Percentiles rank a stretch among this genome's conserved stretches.
phyloP scores from a whole-genome alignment of 1,140 invertebrate genomes.

The Drosophila littoralis region DNA sequence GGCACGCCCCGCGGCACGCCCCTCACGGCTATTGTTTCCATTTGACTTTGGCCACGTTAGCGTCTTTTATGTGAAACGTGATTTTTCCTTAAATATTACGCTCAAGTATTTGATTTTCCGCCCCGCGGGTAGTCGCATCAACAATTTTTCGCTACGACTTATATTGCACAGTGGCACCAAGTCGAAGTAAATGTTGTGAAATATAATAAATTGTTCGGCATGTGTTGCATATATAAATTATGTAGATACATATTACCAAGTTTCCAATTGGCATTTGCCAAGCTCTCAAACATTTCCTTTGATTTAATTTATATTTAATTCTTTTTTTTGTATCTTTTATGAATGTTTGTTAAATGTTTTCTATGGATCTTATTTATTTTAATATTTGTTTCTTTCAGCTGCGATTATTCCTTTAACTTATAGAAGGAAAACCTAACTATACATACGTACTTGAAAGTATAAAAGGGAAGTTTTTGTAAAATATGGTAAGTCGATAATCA shows the following conservation, averaged over 20 bases:
- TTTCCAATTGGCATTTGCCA: too few relatives aligned
- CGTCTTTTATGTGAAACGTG: slow-evolving; percentile 76
- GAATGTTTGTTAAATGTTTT: too few relatives aligned
- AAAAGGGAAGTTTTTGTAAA: too few relatives aligned
- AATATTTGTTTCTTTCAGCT: too few relatives aligned
- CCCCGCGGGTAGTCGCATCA: slow-evolving; percentile 21
- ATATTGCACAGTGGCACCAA: slow-evolving; percentile 24
- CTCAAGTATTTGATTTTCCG: slow-evolving; percentile 48
- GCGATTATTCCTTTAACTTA: too few relatives aligned
- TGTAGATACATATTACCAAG: too few relatives aligned
- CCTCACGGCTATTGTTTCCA: slow-evolving; percentile 59
- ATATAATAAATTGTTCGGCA: neutral
- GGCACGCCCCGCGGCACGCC: slow-evolving; percentile 13
- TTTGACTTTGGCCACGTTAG: slow-evolving; percentile 69
- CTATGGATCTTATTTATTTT: too few relatives aligned
- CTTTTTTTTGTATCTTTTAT: neutral
- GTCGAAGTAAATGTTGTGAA: neutral
- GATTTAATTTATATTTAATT: neutral
- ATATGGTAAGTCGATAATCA: too few relatives aligned
- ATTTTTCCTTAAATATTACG: slow-evolving; percentile 72
- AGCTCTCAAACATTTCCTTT: too few relatives aligned
- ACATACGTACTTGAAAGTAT: too few relatives aligned
- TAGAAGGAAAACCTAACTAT: too few relatives aligned
- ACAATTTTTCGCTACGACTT: slow-evolving; percentile 27
- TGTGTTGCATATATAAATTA: too few relatives aligned